These are phyloP conservation scores for Reticulitermes speratus DNA, from an alignment of 1,140 invertebrate genomes.

Conservation along the genomic window DNA sequence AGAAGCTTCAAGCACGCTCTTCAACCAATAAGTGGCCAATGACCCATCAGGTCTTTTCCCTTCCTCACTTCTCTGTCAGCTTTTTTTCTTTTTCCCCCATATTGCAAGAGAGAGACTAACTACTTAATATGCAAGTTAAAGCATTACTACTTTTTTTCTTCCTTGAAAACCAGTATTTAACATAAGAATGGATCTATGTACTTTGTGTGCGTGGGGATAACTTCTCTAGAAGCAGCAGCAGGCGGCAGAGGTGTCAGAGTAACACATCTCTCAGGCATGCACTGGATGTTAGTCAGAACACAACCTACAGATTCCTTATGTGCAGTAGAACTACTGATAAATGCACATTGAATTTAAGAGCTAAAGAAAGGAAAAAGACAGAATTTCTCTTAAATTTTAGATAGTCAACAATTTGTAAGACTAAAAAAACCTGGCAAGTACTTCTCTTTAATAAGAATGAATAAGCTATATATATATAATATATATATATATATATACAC, in stretches of 20 bases:
- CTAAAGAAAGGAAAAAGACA: neutral
- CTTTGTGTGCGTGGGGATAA: neutral
- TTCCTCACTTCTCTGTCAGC: neutral
- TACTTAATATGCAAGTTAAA: constrained; percentile 17
- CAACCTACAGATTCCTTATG: neutral
- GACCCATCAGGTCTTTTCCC: constrained; percentile 1
- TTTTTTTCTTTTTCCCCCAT: neutral
- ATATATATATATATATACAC: too few species aligned
- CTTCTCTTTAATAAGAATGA: neutral
- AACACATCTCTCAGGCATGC: constrained; percentile 4
- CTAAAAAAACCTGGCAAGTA: neutral
- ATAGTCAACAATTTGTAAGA: neutral
- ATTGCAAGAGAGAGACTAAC: neutral
- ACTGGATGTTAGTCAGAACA: neutral
- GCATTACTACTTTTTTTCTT: constrained; percentile 11
- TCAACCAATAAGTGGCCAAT: neutral
- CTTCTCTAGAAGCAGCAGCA: neutral
- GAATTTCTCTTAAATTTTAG: neutral
- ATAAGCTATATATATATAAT: too few species aligned
- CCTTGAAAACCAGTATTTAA: constrained; percentile 17
- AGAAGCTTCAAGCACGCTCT: neutral
- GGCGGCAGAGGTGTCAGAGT: neutral
- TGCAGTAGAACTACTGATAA: neutral
- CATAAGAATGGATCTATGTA: constrained; percentile 12
- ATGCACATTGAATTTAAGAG: neutral